These are phyloP conservation scores for Moxostoma hubbsi DNA, from an alignment of 2,797 vertebrate species.

Conservation along the genomic window DNA sequence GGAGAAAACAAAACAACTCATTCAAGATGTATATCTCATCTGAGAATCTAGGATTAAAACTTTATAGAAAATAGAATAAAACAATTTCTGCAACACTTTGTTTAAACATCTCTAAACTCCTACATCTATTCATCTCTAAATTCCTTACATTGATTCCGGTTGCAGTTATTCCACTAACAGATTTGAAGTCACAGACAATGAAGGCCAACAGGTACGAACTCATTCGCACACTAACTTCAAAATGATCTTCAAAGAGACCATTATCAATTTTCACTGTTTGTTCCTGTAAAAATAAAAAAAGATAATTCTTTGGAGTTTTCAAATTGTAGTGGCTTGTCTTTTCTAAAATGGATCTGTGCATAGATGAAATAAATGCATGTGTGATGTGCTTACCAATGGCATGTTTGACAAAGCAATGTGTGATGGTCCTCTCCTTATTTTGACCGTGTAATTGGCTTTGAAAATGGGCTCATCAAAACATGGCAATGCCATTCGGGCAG, in stretches of 20 bases:
- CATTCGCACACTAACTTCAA: constrained; percentile 79
- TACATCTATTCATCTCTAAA: no score
- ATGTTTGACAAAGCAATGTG: constrained; percentile 80
- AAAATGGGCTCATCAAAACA: constrained; percentile 83
- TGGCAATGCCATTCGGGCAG: constrained; percentile 78
- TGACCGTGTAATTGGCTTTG: constrained; percentile 82
- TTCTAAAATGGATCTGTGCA: not conserved
- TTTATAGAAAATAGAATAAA: not conserved
- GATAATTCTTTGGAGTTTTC: no score
- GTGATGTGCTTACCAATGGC: constrained; percentile 74
- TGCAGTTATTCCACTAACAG: constrained; percentile 70
- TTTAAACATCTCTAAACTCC: not conserved
- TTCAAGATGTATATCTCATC: not conserved
- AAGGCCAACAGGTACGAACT: constrained; percentile 82
- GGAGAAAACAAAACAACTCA: constrained; percentile 6
- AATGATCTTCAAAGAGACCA: constrained; percentile 76
- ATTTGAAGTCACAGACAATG: constrained; percentile 81
- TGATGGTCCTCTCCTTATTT: constrained; percentile 73
- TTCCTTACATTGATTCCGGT: constrained; percentile 77
- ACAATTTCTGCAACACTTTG: not conserved
- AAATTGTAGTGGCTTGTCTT: not conserved
- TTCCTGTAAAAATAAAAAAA: constrained; percentile 61
- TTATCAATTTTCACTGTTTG: constrained; percentile 68
- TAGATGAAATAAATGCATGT: not conserved
- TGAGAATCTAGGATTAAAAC: not conserved